These are phyloP conservation scores for Drosophila fuyamai DNA, from an alignment of 1,140 invertebrate species.

Conservation along the genomic window DNA sequence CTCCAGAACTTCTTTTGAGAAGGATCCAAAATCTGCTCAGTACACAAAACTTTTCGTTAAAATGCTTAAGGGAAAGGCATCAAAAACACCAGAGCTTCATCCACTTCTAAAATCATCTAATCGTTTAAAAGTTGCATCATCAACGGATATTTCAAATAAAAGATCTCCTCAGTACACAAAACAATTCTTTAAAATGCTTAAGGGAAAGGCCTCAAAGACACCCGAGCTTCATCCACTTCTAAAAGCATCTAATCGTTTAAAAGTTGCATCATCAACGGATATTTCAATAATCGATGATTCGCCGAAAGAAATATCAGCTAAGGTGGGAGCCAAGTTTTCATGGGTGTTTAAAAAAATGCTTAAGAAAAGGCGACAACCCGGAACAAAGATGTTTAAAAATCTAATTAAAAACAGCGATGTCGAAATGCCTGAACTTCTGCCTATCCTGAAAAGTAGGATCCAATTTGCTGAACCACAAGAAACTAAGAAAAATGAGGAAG, in stretches of 20 bases:
- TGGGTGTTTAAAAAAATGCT: neutral
- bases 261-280: neutral
- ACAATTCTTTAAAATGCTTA: conserved; percentile 6
- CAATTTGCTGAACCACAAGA: neutral
- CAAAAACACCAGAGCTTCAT: conserved; percentile 2
- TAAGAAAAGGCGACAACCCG: neutral
- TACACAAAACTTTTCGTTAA: neutral
- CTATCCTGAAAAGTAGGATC: neutral
- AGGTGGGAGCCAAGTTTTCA: conserved; percentile 13
- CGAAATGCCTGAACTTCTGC: neutral
- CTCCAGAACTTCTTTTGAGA: neutral
- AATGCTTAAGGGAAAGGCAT: neutral
- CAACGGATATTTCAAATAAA: neutral
- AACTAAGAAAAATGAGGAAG: neutral
- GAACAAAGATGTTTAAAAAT: neutral
- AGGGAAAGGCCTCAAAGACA: neutral
- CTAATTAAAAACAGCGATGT: neutral
- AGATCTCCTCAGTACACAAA: too few relatives aligned
- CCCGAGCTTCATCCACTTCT: conserved; percentile 3
- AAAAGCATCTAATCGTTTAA: neutral
- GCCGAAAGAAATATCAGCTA: neutral
- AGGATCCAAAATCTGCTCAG: neutral
- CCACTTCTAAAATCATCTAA: neutral
- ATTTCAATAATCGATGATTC: neutral
- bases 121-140: neutral